These are phyloP conservation scores for Sarcophaga bullata DNA, from an alignment of 1,140 invertebrate genomes.

Conservation along the genomic window DNA sequence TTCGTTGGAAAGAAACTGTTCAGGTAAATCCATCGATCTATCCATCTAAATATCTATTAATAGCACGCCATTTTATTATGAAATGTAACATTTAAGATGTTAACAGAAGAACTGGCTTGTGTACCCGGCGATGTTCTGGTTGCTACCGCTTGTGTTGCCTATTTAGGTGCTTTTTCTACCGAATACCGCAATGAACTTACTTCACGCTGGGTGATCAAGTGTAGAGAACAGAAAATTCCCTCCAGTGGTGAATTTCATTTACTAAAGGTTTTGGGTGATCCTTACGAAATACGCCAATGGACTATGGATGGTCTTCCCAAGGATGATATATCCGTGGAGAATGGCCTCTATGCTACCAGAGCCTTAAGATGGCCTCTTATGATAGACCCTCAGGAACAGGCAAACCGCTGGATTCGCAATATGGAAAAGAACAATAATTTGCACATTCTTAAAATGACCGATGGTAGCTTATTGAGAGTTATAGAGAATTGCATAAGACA, in stretches of 20 bases:
- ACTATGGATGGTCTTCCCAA: constrained; percentile 83
- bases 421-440: constrained; percentile 80
- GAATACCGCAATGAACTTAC: constrained; percentile 77
- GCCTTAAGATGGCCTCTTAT: constrained; percentile 86
- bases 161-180: constrained; percentile 87
- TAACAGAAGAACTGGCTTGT: constrained; percentile 53
- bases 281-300: constrained; percentile 86
- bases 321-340: constrained; percentile 87
- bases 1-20: constrained; percentile 81
- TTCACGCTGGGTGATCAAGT: constrained; percentile 74
- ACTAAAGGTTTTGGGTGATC: constrained; percentile 79
- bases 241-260: constrained; percentile 76
- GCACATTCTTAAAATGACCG: constrained; percentile 81
- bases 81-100: constrained; percentile 33
- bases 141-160: constrained; percentile 86
- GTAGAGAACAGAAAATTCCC: constrained; percentile 73
- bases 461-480: constrained; percentile 77
- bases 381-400: constrained; percentile 92
- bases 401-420: constrained; percentile 86
- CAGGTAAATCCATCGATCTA: constrained; percentile 66
- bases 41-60: too few relatives aligned
- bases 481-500: constrained; percentile 83
- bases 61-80: neutral
- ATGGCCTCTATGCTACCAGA: constrained; percentile 85
- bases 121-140: constrained; percentile 82